Evolutionary conservation across 1,140 invertebrate genomes (phyloP), one percentile per base, ranked within the genome.

Genomic region (Diuraphis noxia): DNA sequence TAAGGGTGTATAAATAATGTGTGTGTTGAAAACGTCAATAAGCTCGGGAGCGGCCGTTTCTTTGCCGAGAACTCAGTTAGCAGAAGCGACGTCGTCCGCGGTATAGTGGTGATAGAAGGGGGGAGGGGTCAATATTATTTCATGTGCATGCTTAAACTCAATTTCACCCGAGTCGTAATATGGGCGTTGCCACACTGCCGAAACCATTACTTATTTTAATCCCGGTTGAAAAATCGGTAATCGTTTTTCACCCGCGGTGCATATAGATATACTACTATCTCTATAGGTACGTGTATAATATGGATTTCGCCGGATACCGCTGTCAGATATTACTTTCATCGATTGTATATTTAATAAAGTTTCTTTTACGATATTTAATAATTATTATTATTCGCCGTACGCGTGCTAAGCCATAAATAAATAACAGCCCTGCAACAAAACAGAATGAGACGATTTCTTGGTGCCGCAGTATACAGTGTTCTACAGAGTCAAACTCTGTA

Each of bases 151-250:
- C 89, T 36, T 82, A 91, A 91, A 91, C 89, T 81, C 77, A 82
- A 91, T 91, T 82, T 91, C 36, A 46, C 43, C 41, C 10, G 10
- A 82, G n/a, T 49, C 89, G 72, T 91, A 91, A 49, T 52, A 52
- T 81, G 89, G 89, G 89, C 89, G 89, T 91, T 30, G 77, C 72
- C 89, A 43, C 46, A 1, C 36, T 46, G 63, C 63, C 36, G 89
- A 91, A 91, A 82, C 43, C 89, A 82, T 91, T 91, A 91, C 89
- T 81, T 91, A 91, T 91, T 91, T 91, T 91, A 91, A 91, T 82
- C 89, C 89, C 25, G 46, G 41, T 91, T 91, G 89, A 91, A 91
- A 91, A 91, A 91, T 91, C 81, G 89, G 81, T 91, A 91, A 91
- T 91, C 89, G 89, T 91, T 91, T 82, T 81, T 91, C 89, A 91